Base-by-base conservation (phyloP, 92 coral and sea anemone genomes). In the Meandrina meandrites region DNA sequence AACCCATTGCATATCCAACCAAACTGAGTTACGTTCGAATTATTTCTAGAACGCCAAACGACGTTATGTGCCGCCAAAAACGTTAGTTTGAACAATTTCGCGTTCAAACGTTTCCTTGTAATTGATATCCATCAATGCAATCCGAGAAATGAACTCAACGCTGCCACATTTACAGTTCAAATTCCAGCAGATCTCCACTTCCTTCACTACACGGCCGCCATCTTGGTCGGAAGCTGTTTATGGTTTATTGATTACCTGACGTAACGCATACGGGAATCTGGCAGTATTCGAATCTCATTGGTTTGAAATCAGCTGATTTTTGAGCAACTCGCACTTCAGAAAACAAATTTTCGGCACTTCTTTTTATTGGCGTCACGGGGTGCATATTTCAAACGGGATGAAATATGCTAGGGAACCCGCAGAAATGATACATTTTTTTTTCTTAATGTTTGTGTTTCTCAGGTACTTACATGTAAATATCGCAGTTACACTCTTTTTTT, bases 181-280 rank as follows among this genome's bases (percentile, higher is more conserved):
- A 76, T 91, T 66, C 79, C 86, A 56, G 76, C 9, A 54, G 67
- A 67, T 67, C 30, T 75, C 58, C 78, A 90, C 90, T 85, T 79
- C 88, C 91, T 85, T 50, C 84, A 0, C 32, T 12, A 47, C 73
- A 58, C 88, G 81, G 79, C 98, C 98, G 92, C 98, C 98, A 94
- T 94, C 42, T 94, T 94, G 88, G 82, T 79, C 91, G 74, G 84
- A 54, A 85, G 60, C 88, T 47, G 90, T 93, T 94, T 89, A 82
- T 83, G 93, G 92, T 84, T 89, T 87, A 87, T 86, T 83, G 88
- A 88, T 90, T 81, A 36, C 84, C 82, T 94, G 96, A 94, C 98
- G 98, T 92, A 92, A 91, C 88, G 56, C 79, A 84, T 87, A 83
- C 91, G 91, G 93, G 93, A 70, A 50, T 79, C 79, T 82, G 42